Evolutionary conservation across 2,888 invertebrate genomes (phyloP).

Genomic region (Cerceris ruficornis): DNA sequence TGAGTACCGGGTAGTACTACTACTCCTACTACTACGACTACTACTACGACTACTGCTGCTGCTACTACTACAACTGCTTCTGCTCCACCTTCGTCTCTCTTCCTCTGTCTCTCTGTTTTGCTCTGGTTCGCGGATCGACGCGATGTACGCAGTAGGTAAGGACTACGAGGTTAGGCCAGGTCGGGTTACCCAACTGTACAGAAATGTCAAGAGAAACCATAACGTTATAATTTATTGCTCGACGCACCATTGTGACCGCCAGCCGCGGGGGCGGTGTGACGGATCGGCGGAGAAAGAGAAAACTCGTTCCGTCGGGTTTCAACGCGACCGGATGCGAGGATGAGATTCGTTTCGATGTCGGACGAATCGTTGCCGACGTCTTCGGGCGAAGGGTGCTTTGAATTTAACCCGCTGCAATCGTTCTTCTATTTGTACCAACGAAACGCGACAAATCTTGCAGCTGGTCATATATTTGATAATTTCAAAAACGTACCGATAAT

Average conservation of each 20-base stretch:
- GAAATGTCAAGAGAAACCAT: conserved; percentile 79
- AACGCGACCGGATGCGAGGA: conserved; percentile 45
- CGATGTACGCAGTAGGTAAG: conserved; percentile 60
- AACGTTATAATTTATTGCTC: conserved; percentile 81
- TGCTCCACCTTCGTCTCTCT: conserved; percentile 11
- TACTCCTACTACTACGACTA: conserved; percentile 35
- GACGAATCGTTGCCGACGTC: not conserved
- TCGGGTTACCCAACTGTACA: conserved; percentile 79
- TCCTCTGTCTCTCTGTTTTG: conserved; percentile 14
- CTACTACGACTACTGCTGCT: conserved; percentile 31
- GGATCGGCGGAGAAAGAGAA: conserved; percentile 74
- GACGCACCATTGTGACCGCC: conserved; percentile 76
- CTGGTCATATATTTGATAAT: no score
- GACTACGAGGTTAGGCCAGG: conserved; percentile 79
- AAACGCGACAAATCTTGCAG: no score
- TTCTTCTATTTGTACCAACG: no score
- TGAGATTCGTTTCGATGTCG: conserved; percentile 50
- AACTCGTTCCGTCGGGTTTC: conserved; percentile 63
- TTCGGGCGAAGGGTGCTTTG: no score
- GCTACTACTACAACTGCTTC: conserved; percentile 23
- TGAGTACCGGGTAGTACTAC: conserved; percentile 57
- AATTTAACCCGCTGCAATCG: no score
- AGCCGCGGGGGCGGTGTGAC: conserved; percentile 78
- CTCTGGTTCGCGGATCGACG: conserved; percentile 48
- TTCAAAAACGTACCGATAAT: no score